Percentiles rank a stretch among this genome's conserved stretches.
These are phyloP conservation scores for Dasypolia templi DNA, from an alignment of 2,888 invertebrate genomes.

Conservation along the genomic window DNA sequence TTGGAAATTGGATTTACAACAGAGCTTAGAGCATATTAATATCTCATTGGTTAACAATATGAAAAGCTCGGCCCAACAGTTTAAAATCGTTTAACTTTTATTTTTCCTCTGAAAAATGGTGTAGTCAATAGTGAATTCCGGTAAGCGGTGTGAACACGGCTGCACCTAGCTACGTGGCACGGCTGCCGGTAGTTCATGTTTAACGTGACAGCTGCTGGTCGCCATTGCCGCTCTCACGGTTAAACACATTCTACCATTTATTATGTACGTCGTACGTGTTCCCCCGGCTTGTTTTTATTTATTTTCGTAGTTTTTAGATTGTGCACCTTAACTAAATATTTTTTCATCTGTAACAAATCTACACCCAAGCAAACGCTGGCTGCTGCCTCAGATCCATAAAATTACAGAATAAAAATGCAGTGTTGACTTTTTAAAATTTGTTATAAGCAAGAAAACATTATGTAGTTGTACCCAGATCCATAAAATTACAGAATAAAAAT, in stretches of 20 bases:
- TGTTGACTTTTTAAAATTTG: not conserved
- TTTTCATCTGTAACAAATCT: not conserved
- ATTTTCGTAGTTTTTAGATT: slow-evolving; percentile 30
- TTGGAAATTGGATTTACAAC: not conserved
- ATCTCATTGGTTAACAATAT: not conserved
- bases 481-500: not conserved
- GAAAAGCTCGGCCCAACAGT: slow-evolving; percentile 4
- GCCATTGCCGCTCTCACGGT: slow-evolving; percentile 48
- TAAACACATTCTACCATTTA: slow-evolving; percentile 51
- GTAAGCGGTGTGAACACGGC: slow-evolving; percentile 26
- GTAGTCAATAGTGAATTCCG: slow-evolving; percentile 34
- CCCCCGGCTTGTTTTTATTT: slow-evolving; percentile 23
- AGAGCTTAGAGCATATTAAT: not conserved
- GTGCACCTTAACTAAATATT: slow-evolving; percentile 9
- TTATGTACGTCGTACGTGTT: slow-evolving; percentile 50
- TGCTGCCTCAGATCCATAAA: not conserved
- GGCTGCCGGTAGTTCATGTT: slow-evolving; percentile 32
- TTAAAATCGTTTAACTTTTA: slow-evolving; percentile 23
- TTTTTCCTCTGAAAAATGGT: slow-evolving; percentile 28
- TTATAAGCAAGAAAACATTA: not conserved
- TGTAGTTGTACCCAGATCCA: not conserved
- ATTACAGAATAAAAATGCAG: not conserved
- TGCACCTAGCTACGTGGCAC: slow-evolving; percentile 8
- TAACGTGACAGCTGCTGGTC: slow-evolving; percentile 49
- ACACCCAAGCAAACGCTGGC: no score